A percentile compares a stretch with the other conserved stretches of the same genome.
These are phyloP conservation scores for Pyrgilauda ruficollis DNA, from an alignment of 2,113 vertebrate species.

Conservation along the genomic window DNA sequence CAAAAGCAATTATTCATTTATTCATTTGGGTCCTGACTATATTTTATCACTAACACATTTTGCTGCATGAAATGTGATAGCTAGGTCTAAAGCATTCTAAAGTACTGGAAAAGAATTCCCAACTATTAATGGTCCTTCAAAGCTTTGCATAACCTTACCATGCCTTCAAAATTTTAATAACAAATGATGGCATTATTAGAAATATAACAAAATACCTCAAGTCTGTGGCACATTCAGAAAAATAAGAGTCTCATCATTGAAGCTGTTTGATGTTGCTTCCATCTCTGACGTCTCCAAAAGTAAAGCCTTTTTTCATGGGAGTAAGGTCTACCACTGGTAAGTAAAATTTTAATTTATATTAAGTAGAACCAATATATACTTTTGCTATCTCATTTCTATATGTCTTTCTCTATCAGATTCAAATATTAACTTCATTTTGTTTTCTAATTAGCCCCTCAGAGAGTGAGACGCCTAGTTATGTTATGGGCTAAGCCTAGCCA, in stretches of 20 bases:
- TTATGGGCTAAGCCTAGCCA: too few species aligned
- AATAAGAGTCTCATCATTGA: not conserved
- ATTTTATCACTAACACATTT: constrained; percentile 23
- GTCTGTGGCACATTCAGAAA: not conserved
- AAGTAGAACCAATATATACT: not conserved
- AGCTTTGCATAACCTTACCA: not conserved
- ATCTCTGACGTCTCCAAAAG: not conserved
- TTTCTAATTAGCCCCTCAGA: not conserved
- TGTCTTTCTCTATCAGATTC: not conserved
- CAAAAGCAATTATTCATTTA: constrained; percentile 61
- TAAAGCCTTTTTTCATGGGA: not conserved
- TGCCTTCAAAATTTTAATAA: not conserved
- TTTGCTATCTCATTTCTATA: not conserved
- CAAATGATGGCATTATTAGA: not conserved
- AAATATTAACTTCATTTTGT: constrained; percentile 3
- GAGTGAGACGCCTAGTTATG: not conserved
- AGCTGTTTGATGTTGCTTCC: not conserved
- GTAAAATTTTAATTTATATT: constrained; percentile 15
- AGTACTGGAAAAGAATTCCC: not conserved
- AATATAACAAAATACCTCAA: not conserved
- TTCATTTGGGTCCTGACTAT: constrained; percentile 20
- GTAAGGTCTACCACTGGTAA: not conserved
- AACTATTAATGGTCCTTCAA: not conserved
- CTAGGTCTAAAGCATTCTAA: not conserved
- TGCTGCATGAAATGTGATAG: not conserved